A percentile compares a stretch with the other conserved stretches of the same genome.
These are phyloP conservation scores for Phenganax marumi DNA, from an alignment of 92 coral and sea anemone genomes.

Conservation along the genomic window DNA sequence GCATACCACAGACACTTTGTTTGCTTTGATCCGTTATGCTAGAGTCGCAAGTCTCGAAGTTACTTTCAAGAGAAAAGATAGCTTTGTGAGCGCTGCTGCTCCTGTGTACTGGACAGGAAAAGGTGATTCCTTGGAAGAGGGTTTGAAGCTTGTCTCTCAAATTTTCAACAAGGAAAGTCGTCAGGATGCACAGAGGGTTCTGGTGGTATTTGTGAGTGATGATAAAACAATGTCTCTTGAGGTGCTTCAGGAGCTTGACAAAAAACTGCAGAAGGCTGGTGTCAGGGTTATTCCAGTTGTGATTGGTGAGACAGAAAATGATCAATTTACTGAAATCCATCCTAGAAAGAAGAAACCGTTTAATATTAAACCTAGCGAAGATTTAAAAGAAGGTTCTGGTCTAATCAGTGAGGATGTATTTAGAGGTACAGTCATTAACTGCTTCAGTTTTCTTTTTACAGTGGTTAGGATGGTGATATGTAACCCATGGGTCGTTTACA, in stretches of 20 bases:
- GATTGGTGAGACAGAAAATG: constrained; percentile 44
- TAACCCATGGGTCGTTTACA: too few species aligned
- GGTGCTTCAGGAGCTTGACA: constrained; percentile 30
- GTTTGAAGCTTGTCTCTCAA: constrained; percentile 23
- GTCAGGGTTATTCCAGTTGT: constrained; percentile 67
- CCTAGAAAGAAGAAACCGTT: constrained; percentile 32
- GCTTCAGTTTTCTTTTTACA: background rate
- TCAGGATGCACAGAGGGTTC: constrained; percentile 56
- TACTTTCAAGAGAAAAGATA: constrained; percentile 38
- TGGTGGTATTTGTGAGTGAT: constrained; percentile 51
- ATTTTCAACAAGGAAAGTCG: constrained; percentile 38
- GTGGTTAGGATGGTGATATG: background rate
- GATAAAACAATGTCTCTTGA: constrained; percentile 19
- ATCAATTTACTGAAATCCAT: constrained; percentile 36
- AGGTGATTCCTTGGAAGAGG: constrained; percentile 32
- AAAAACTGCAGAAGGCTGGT: constrained; percentile 46
- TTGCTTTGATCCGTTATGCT: constrained; percentile 58
- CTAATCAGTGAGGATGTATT: constrained; percentile 30
- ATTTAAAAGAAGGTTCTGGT: constrained; percentile 20
- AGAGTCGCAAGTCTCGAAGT: constrained; percentile 53
- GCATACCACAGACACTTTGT: constrained; percentile 11
- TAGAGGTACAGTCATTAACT: constrained; percentile 4
- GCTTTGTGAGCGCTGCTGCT: background rate
- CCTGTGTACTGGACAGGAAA: constrained; percentile 7
- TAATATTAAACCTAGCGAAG: background rate